phyloP scores from a whole-genome alignment of 2,888 invertebrate genomes.

The Cacoxenus indagator region DNA sequence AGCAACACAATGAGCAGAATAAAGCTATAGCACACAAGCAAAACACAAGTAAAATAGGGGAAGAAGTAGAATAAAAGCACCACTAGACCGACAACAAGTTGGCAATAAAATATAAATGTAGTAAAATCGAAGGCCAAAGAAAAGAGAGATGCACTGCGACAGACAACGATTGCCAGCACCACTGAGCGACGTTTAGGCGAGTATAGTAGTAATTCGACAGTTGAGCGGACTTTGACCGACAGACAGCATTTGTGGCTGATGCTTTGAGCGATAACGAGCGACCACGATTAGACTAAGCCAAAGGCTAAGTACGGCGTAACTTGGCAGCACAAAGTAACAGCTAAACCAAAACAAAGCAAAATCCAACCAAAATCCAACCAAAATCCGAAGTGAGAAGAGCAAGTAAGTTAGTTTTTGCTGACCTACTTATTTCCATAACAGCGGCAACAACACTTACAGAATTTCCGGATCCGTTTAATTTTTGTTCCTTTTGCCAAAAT shows the following conservation, averaged over 20 bases:
- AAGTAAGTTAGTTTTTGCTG: background rate
- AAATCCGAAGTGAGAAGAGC: background rate
- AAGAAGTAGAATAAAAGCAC: too few species aligned
- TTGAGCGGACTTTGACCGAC: slow-evolving; percentile 9
- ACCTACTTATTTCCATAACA: background rate
- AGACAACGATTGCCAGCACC: too few species aligned
- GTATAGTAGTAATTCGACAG: slow-evolving; percentile 52
- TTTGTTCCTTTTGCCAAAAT: background rate
- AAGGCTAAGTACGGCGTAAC: too few species aligned
- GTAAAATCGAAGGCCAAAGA: too few species aligned
- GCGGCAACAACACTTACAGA: background rate
- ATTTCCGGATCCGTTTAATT: background rate
- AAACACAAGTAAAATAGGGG: slow-evolving; percentile 17
- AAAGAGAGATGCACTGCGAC: too few species aligned
- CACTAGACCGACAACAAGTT: too few species aligned
- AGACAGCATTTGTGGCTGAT: background rate
- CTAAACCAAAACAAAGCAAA: background rate
- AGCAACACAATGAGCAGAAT: slow-evolving; percentile 22
- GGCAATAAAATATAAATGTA: too few species aligned
- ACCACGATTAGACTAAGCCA: too few species aligned
- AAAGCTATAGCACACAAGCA: slow-evolving; percentile 14
- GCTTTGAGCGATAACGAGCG: too few species aligned
- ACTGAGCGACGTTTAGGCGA: too few species aligned
- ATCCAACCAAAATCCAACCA: background rate
- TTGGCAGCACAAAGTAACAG: background rate